A percentile compares a stretch with the other conserved stretches of the same genome.
These are phyloP conservation scores for Characodon lateralis DNA, from an alignment of 2,797 vertebrate species.

Conservation along the genomic window DNA sequence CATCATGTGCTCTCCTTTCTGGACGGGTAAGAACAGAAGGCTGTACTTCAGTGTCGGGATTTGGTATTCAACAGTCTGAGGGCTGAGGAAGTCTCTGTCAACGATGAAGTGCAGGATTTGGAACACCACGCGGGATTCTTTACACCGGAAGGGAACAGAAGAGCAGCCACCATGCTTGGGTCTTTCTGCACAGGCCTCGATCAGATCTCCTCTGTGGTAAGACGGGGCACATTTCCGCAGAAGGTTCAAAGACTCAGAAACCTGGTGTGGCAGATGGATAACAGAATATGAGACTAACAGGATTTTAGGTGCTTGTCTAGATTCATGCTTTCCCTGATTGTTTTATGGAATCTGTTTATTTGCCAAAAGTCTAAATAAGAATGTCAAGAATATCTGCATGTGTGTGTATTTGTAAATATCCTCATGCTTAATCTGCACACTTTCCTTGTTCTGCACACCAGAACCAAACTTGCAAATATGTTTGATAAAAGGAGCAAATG, in stretches of 20 bases:
- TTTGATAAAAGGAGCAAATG: no score
- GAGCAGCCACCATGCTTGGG: slow-evolving; percentile 85
- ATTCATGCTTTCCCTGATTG: not conserved
- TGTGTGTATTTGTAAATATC: no score
- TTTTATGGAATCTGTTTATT: no score
- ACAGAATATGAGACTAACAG: not conserved
- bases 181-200: slow-evolving; percentile 82
- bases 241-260: slow-evolving; percentile 88
- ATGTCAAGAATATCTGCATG: no score
- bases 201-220: slow-evolving; percentile 89
- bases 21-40: slow-evolving; percentile 90
- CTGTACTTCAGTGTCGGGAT: slow-evolving; percentile 97
- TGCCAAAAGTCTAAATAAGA: no score
- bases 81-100: slow-evolving; percentile 95
- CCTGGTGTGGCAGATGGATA: slow-evolving; percentile 68
- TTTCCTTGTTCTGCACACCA: no score
- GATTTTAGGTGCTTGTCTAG: not conserved
- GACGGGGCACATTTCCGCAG: slow-evolving; percentile 91
- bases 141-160: slow-evolving; percentile 89
- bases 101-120: slow-evolving; percentile 95
- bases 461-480: no score
- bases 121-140: slow-evolving; percentile 86
- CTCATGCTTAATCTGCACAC: no score
- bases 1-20: slow-evolving; percentile 91
- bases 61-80: slow-evolving; percentile 94